A percentile compares a stretch with the other conserved stretches of the same genome.
Conservation (phyloP, 2,113 vertebrate genomes). For the Nyctibius bracteatus region DNA sequence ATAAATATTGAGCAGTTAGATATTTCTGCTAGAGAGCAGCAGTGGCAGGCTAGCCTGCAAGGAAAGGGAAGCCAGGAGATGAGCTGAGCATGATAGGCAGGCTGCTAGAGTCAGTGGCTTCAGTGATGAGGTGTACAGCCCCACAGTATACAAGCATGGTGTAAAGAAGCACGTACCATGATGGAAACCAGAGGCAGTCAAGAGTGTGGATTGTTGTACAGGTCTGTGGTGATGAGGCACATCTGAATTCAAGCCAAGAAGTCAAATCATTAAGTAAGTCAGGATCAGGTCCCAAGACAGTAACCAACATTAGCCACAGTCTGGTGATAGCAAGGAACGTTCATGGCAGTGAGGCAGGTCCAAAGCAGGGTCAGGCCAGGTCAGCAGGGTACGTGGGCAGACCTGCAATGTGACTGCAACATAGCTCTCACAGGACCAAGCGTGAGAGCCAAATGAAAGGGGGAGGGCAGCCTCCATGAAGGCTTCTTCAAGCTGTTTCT, state of each 20-base stretch:
- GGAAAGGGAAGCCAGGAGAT: not conserved
- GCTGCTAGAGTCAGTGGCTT: not conserved
- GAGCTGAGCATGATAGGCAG: not conserved
- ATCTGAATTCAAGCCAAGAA: not conserved
- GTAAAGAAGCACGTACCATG: not conserved
- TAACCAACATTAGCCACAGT: not conserved
- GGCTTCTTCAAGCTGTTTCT: not conserved
- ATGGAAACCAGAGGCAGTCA: not conserved
- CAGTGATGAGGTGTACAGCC: not conserved
- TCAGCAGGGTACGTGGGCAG: fast-evolving
- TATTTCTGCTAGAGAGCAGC: not conserved
- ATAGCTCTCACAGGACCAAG: not conserved
- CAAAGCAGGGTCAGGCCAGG: not conserved
- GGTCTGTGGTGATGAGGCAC: not conserved
- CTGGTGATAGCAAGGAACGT: not conserved
- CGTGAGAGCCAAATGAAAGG: not conserved
- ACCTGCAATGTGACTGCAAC: not conserved
- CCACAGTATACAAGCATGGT: no score
- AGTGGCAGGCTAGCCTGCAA: not conserved
- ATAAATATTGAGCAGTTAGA: not conserved
- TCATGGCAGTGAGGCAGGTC: not conserved
- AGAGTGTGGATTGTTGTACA: not conserved
- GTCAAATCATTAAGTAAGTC: not conserved
- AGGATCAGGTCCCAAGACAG: not conserved
- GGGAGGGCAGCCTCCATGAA: not conserved